Evolutionary conservation across 1,140 invertebrate genomes (phyloP).

Genomic region (Megalonaias nervosa): DNA sequence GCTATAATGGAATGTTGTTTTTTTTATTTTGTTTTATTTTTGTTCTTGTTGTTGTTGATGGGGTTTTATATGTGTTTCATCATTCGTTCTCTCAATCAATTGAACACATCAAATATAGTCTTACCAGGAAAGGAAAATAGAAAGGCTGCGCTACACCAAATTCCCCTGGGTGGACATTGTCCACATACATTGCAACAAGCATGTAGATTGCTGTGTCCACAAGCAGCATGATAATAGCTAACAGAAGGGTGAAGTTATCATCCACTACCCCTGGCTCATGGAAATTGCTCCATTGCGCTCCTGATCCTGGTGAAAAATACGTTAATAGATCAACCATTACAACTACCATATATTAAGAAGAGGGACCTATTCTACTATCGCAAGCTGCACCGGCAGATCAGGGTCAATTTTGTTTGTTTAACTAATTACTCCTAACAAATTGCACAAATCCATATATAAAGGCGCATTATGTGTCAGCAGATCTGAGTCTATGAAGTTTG

Average conservation of each 20-base stretch:
- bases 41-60: not conserved
- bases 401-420: no score
- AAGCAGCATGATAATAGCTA: conserved; percentile 71
- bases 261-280: conserved; percentile 51
- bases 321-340: no score
- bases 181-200: conserved; percentile 76
- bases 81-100: not conserved
- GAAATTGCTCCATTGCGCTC: conserved; percentile 60
- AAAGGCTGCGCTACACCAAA: no score
- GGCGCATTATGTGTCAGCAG: no score
- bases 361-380: not conserved
- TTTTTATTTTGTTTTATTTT: not conserved
- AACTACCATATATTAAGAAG: no score
- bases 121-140: conserved; percentile 71
- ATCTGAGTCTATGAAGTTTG: no score
- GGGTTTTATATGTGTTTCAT: not conserved
- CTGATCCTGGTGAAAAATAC: conserved; percentile 35
- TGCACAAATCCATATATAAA: no score
- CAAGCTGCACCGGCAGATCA: no score
- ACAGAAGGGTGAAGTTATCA: conserved; percentile 66
- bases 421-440: no score
- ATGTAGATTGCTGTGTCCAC: conserved; percentile 72
- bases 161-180: conserved; percentile 77
- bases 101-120: conserved; percentile 3
- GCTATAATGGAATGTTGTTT: not conserved